Evolutionary conservation across 1,140 invertebrate genomes (phyloP).

Genomic region (Mylabris phalerata): DNA sequence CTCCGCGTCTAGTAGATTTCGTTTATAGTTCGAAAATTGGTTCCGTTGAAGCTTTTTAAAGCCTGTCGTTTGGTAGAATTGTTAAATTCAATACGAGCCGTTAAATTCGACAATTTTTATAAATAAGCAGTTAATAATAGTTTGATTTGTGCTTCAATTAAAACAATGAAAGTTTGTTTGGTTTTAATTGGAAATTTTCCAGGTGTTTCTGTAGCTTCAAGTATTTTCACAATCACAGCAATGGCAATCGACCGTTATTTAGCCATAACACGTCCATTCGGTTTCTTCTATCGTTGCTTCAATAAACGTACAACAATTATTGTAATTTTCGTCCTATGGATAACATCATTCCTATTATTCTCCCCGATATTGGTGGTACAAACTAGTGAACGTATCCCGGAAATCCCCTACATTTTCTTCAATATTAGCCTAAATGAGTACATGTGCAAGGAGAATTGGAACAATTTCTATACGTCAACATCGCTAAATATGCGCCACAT

Average conservation of each 20-base stretch:
- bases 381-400: conserved; percentile 16
- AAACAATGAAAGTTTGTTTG: too few relatives aligned
- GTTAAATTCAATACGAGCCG: too few relatives aligned
- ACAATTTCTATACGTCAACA: conserved; percentile 9
- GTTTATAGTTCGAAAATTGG: too few relatives aligned
- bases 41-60: too few relatives aligned
- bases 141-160: too few relatives aligned
- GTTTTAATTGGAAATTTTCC: conserved; percentile 17
- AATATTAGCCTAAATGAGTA: conserved; percentile 3
- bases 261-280: conserved; percentile 66
- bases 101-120: too few relatives aligned
- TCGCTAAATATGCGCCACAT: conserved; percentile 37
- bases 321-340: conserved; percentile 58
- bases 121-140: too few relatives aligned
- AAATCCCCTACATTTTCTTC: conserved; percentile 3
- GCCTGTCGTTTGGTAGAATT: too few relatives aligned
- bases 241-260: conserved; percentile 71
- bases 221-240: conserved; percentile 70
- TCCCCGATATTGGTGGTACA: conserved; percentile 41
- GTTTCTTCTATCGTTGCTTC: conserved; percentile 52
- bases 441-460: conserved; percentile 54
- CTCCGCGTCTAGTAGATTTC: too few relatives aligned
- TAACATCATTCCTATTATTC: conserved; percentile 58
- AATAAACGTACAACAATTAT: conserved; percentile 57
- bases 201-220: conserved; percentile 70